Conservation (phyloP, 2,888 invertebrate genomes). For the Agonum fuliginosum region DNA sequence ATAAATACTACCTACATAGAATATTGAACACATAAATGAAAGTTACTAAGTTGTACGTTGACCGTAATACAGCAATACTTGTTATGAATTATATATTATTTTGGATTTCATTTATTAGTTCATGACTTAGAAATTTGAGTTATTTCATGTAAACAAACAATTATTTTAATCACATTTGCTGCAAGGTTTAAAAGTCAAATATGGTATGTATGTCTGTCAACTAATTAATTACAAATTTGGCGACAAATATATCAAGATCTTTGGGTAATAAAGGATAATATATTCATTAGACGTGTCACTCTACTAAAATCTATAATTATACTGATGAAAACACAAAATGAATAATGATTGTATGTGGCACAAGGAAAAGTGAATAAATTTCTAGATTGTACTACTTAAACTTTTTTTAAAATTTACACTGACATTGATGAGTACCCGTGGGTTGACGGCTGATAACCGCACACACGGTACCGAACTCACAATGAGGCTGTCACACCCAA, state of each 20-base stretch:
- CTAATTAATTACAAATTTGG: too few species aligned
- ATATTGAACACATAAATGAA: conserved; percentile 38
- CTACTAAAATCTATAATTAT: conserved; percentile 1
- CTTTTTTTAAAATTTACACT: too few species aligned
- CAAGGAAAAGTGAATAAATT: conserved; percentile 48
- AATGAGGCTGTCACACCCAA: too few species aligned
- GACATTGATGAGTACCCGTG: too few species aligned
- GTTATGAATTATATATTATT: conserved; percentile 29
- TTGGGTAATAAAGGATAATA: too few species aligned
- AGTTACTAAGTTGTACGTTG: conserved; percentile 1
- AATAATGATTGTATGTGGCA: conserved; percentile 37
- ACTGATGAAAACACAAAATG: conserved; percentile 18
- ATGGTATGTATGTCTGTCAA: too few species aligned
- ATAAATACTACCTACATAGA: background rate
- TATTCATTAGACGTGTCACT: background rate
- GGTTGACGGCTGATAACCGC: too few species aligned
- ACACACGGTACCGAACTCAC: too few species aligned
- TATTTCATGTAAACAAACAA: conserved; percentile 3
- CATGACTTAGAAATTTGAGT: conserved; percentile 15
- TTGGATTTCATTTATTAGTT: conserved; percentile 38
- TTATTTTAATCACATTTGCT: too few species aligned
- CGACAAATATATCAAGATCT: too few species aligned
- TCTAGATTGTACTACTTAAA: conserved; percentile 18
- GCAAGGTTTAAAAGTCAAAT: too few species aligned
- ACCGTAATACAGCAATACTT: conserved; percentile 3